Conservation (phyloP, 2,797 vertebrate genomes). For the Numenius phaeopus region DNA sequence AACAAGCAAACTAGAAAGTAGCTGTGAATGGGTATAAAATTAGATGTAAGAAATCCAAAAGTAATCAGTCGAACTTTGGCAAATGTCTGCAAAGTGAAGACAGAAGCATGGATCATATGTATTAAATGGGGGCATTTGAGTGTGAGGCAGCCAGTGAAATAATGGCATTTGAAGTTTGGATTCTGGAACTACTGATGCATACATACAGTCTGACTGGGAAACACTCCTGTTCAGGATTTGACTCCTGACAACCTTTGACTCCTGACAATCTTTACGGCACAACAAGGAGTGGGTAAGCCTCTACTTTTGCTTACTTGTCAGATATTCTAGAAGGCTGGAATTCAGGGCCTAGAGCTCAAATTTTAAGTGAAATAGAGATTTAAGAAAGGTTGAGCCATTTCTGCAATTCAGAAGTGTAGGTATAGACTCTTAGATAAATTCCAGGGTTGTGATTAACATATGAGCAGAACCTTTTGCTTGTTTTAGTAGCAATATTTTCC, state of each 20-base stretch:
- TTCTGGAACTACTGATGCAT: not conserved
- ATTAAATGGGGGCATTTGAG: not conserved
- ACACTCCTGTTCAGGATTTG: not conserved
- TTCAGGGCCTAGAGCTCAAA: not conserved
- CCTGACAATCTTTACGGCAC: not conserved
- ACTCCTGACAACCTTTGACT: not conserved
- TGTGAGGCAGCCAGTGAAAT: not conserved
- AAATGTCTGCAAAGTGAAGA: not conserved
- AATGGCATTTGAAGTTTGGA: not conserved
- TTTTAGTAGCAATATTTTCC: not conserved
- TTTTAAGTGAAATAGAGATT: not conserved
- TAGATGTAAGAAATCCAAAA: not conserved
- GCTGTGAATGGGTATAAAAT: not conserved
- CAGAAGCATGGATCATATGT: not conserved
- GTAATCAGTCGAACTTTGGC: not conserved
- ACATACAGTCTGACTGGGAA: not conserved
- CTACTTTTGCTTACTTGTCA: not conserved
- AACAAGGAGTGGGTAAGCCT: not conserved
- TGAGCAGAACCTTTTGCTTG: not conserved
- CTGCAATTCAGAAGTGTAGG: not conserved
- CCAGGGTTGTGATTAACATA: not conserved
- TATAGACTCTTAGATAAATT: not conserved
- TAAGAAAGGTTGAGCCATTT: not conserved
- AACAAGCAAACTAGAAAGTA: not conserved
- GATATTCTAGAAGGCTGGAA: not conserved